These are phyloP conservation scores for Parelbella ahira DNA, from an alignment of 2,888 invertebrate genomes.

Conservation along the genomic window DNA sequence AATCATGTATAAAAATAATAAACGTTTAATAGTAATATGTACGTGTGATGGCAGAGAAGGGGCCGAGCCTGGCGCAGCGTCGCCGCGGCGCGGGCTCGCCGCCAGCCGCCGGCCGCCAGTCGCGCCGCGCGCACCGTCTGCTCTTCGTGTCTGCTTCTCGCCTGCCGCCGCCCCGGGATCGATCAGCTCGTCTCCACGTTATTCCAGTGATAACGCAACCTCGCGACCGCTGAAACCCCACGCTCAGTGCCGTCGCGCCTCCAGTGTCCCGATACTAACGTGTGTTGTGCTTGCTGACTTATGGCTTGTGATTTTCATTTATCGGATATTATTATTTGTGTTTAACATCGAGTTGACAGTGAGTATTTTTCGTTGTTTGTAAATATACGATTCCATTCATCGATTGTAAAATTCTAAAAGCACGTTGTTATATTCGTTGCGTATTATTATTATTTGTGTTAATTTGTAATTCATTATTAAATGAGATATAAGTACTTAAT, in stretches of 20 bases:
- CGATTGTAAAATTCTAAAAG: too few relatives aligned
- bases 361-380: constrained; percentile 20
- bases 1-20: too few relatives aligned
- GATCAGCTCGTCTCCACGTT: constrained; percentile 65
- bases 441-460: too few relatives aligned
- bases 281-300: constrained; percentile 44
- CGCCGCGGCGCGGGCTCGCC: constrained; percentile 27
- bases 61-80: constrained; percentile 22
- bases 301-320: constrained; percentile 41
- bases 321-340: constrained; percentile 32
- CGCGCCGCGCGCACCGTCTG: constrained; percentile 64
- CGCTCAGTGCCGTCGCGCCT: constrained; percentile 52
- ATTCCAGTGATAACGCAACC: constrained; percentile 53
- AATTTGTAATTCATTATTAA: too few relatives aligned
- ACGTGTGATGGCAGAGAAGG: too few relatives aligned
- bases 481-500: too few relatives aligned
- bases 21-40: too few relatives aligned
- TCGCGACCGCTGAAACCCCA: constrained; percentile 35
- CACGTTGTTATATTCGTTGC: too few relatives aligned
- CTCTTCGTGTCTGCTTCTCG: constrained; percentile 42
- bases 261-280: constrained; percentile 41
- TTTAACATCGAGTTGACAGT: constrained; percentile 19
- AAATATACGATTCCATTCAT: too few relatives aligned
- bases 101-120: too few relatives aligned
- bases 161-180: constrained; percentile 69